A percentile compares a stretch with the other conserved stretches of the same genome.
phyloP scores from a whole-genome alignment of 2,113 vertebrate genomes.

The Pomatostomus ruficeps region DNA sequence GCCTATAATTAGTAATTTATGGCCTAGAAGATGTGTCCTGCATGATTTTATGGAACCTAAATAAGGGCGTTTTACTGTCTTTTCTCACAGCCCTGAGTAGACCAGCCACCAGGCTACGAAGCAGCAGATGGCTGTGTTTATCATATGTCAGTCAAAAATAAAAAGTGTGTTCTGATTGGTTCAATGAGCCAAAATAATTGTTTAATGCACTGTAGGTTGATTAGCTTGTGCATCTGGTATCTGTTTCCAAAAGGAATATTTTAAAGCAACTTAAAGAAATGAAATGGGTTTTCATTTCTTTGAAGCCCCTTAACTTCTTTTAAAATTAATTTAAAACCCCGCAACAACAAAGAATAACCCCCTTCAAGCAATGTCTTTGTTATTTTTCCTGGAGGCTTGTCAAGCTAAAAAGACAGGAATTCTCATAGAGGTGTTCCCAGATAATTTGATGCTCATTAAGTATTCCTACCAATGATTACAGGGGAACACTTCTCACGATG shows the following conservation, averaged over 20 bases:
- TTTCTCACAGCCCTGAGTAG: conserved; percentile 26
- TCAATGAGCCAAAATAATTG: conserved; percentile 71
- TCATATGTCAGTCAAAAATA: conserved; percentile 63
- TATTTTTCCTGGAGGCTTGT: neutral
- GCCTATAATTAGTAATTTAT: conserved; percentile 50
- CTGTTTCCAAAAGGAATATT: conserved; percentile 32
- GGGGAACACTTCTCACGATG: neutral
- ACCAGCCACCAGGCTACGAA: conserved; percentile 38
- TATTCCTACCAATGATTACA: neutral
- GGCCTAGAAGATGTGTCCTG: conserved; percentile 48
- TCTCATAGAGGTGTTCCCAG: neutral
- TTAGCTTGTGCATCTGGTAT: conserved; percentile 60
- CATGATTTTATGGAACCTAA: conserved; percentile 13
- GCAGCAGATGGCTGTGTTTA: conserved; percentile 70
- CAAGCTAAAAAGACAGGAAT: neutral
- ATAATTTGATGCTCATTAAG: neutral
- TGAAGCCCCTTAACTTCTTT: neutral
- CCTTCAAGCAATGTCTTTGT: neutral
- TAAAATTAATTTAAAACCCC: neutral
- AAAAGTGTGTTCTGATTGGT: conserved; percentile 62
- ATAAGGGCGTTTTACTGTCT: conserved; percentile 40
- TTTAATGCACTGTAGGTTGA: conserved; percentile 67
- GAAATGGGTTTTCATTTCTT: neutral
- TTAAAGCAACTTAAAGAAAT: conserved; percentile 30
- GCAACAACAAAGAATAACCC: neutral